phyloP scores from a whole-genome alignment of 2,888 invertebrate genomes.

The Drosophila eohydei region DNA sequence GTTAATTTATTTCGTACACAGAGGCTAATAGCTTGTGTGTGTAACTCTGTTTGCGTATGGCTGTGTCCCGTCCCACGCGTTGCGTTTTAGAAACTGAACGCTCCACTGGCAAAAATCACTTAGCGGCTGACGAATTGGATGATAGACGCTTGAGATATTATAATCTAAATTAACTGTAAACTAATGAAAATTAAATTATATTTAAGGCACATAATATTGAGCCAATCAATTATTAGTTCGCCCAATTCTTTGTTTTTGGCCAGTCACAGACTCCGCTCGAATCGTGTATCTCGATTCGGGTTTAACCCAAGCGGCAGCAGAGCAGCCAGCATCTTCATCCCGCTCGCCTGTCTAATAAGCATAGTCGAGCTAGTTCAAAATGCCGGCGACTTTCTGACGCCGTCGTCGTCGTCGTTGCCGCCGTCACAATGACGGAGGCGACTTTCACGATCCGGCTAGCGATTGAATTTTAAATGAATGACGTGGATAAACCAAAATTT shows the following conservation, averaged over 20 bases:
- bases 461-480: slow-evolving; percentile 64
- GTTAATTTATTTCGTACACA: slow-evolving; percentile 35
- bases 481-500: slow-evolving; percentile 65
- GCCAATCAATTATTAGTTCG: slow-evolving; percentile 53
- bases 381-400: slow-evolving; percentile 60
- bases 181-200: slow-evolving; percentile 61
- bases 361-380: slow-evolving; percentile 66
- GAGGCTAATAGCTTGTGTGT: slow-evolving; percentile 20
- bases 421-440: slow-evolving; percentile 54
- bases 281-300: slow-evolving; percentile 43
- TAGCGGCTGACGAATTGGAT: slow-evolving; percentile 44
- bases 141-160: slow-evolving; percentile 31
- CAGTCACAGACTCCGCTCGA: not conserved
- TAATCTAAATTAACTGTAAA: slow-evolving; percentile 65
- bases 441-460: slow-evolving; percentile 74
- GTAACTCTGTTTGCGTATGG: not conserved
- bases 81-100: slow-evolving; percentile 38
- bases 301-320: slow-evolving; percentile 62
- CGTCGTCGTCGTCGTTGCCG: slow-evolving; percentile 15
- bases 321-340: slow-evolving; percentile 12
- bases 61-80: slow-evolving; percentile 33
- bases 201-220: slow-evolving; percentile 40
- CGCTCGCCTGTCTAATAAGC: slow-evolving; percentile 27
- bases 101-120: slow-evolving; percentile 70
- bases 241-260: slow-evolving; percentile 60